Evolutionary conservation across 2,888 invertebrate genomes (phyloP).

Genomic region (Chydorus sphaericus): DNA sequence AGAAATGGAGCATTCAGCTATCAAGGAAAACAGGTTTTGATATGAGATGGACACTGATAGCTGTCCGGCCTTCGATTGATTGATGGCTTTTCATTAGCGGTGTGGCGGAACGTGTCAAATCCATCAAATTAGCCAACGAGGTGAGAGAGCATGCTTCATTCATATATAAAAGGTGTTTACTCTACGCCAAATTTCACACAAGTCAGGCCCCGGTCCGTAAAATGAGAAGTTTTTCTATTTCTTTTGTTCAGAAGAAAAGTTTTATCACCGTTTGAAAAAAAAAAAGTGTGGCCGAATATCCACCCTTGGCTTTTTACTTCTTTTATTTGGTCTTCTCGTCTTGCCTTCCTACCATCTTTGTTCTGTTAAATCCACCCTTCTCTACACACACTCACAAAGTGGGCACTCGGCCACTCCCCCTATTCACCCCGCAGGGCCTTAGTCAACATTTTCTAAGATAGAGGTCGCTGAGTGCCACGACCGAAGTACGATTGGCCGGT

Average conservation of each 20-base stretch:
- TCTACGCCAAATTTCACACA: too few species aligned
- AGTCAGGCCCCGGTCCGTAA: too few species aligned
- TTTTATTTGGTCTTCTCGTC: slow-evolving; percentile 3
- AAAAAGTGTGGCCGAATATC: not conserved
- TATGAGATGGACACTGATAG: not conserved
- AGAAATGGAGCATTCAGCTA: not conserved
- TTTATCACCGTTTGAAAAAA: slow-evolving; percentile 3
- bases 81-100: not conserved
- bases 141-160: too few species aligned
- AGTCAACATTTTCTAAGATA: not conserved
- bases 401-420: slow-evolving; percentile 4
- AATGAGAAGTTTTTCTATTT: not conserved
- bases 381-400: slow-evolving; percentile 6
- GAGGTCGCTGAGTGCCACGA: not conserved
- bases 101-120: slow-evolving; percentile 1
- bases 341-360: slow-evolving; percentile 11
- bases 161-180: too few species aligned
- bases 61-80: not conserved
- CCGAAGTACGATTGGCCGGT: not conserved
- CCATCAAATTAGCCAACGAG: slow-evolving; percentile 8
- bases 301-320: not conserved
- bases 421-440: not conserved
- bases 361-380: slow-evolving; percentile 12
- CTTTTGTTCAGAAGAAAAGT: not conserved
- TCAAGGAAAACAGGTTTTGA: not conserved